Conservation (phyloP, 2,113 vertebrate species). For the Piprites chloris region DNA sequence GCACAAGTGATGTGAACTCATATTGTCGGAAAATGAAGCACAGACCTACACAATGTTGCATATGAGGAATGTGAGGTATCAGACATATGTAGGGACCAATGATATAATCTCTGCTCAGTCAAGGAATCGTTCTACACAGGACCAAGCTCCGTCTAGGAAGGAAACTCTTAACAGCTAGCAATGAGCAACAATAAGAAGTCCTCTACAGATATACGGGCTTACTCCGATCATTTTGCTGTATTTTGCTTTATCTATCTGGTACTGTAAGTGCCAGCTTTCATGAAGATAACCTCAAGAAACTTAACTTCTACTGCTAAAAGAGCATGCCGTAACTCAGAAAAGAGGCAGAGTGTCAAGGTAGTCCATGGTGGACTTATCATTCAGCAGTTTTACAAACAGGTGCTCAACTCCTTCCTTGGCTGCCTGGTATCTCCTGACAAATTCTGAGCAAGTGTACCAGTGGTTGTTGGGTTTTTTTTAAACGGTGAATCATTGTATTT, state of each 20-base stretch:
- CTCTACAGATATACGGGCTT: background rate
- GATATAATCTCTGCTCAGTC: background rate
- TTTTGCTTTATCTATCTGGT: background rate
- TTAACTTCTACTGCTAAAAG: background rate
- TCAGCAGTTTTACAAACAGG: background rate
- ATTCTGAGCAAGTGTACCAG: background rate
- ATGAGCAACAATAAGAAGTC: background rate
- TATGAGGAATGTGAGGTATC: background rate
- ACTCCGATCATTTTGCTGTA: background rate
- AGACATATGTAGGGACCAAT: background rate
- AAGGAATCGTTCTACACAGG: background rate
- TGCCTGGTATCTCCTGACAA: background rate
- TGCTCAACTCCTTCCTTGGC: background rate
- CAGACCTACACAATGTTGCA: background rate
- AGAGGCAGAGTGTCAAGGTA: accelerated
- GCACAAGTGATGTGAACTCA: background rate
- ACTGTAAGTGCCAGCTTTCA: background rate
- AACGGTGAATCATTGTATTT: background rate
- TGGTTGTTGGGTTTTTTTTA: background rate
- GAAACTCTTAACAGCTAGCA: background rate
- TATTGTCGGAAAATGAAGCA: background rate
- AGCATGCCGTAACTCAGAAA: accelerated
- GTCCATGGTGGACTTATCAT: background rate
- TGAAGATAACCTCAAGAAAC: background rate
- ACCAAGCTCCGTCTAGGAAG: background rate